Evolutionary conservation across 2,888 invertebrate species (phyloP), one percentile per base, ranked within the genome.

Genomic region (Tipula lateralis): DNA sequence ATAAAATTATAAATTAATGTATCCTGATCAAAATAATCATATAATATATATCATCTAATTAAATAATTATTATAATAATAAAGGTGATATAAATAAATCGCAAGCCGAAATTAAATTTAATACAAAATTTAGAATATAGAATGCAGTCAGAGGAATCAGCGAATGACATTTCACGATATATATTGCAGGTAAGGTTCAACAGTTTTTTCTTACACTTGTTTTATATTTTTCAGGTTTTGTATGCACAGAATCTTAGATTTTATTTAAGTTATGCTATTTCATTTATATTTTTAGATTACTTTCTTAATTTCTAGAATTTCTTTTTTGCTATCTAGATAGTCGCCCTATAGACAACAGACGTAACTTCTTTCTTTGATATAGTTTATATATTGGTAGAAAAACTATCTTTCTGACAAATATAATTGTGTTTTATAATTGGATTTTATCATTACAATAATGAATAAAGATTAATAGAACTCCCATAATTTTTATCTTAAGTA

Each of bases 111-210:
- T 66, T 24, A 66, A 66, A 66, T 24, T 66, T 66, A 66, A 24
- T 66, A 66, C 66, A 66, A 24, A 66, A 66, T 24, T 66, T 66
- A 66, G 66, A 81, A 82, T 80, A 85, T 84, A 86, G 84, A 32
- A 86, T 86, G 87, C 86, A 86, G 85, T 85, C 86, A 80, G 85
- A 85, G 85, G 86, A 86, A 66, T 84, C 85, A 85, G 66, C 85
- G 84, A 84, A 85, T 86, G 87, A 87, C 85, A 85, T 83, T 84
- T 85, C 86, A 89, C 92, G 94, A 89, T 93, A 93, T 91, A 94
- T 95, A 89, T 94, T 95, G 87, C 95, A 96, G 93, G 96, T 96
- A 86, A 85, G 85, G 85, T 9, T 19, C 16, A 80, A 84, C 24
- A 85, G 13, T 84, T 13, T 30, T 9, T 84, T 66, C 1, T 66